Evolutionary conservation across 2,113 vertebrate genomes (phyloP).

Genomic region (Orcinus orca): DNA sequence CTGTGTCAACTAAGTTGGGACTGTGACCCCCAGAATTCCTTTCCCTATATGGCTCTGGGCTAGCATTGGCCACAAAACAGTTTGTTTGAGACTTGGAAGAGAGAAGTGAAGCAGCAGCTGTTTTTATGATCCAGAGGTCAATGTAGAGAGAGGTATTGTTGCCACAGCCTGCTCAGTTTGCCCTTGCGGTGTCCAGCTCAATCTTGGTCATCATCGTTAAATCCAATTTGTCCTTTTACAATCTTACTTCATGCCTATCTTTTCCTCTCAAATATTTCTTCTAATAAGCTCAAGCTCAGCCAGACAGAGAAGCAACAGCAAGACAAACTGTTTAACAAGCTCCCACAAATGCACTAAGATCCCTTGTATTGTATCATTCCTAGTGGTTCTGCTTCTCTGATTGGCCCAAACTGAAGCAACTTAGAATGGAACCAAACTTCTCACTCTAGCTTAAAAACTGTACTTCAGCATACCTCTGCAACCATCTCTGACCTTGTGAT

Average conservation of each 20-base stretch:
- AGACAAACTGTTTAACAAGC: neutral
- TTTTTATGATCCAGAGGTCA: neutral
- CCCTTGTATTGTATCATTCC: neutral
- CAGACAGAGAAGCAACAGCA: neutral
- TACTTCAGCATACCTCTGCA: neutral
- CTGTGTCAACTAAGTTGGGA: neutral
- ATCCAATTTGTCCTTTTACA: neutral
- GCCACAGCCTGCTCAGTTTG: neutral
- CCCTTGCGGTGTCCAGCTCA: neutral
- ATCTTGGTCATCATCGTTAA: neutral
- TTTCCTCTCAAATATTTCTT: constrained; percentile 17
- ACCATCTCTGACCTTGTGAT: neutral
- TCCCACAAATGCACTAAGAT: neutral
- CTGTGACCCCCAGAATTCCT: neutral
- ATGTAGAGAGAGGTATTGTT: neutral
- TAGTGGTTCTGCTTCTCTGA: neutral
- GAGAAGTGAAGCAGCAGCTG: neutral
- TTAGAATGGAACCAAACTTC: neutral
- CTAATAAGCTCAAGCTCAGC: neutral
- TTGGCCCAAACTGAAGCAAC: neutral
- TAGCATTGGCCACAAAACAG: neutral
- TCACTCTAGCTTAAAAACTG: neutral
- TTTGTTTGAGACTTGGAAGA: neutral
- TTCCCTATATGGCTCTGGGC: neutral
- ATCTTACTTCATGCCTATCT: neutral